Evolutionary conservation across 2,888 invertebrate species (phyloP).

Genomic region (Magallana nippona): DNA sequence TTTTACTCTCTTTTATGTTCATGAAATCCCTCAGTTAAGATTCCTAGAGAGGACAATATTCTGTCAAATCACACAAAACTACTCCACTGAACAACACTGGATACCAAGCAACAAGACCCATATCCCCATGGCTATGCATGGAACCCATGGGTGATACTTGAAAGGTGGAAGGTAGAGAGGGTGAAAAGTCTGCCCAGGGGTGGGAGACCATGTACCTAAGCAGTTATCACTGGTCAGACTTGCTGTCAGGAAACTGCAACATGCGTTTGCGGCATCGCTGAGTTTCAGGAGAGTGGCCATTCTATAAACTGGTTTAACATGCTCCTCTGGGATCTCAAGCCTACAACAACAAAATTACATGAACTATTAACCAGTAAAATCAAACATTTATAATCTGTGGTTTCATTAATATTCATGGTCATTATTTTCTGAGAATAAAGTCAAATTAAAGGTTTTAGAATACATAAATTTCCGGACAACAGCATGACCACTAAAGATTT

Average conservation of each 20-base stretch:
- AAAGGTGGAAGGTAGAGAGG: constrained; percentile 36
- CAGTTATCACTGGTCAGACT: constrained; percentile 83
- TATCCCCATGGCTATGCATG: constrained; percentile 42
- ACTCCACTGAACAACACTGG: constrained; percentile 41
- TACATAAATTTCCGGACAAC: not conserved
- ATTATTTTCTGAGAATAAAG: too few species aligned
- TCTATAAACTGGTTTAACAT: constrained; percentile 88
- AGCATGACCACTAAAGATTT: too few species aligned
- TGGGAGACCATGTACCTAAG: constrained; percentile 76
- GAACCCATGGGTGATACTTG: constrained; percentile 26
- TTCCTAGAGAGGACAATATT: constrained; percentile 39
- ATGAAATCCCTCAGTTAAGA: constrained; percentile 46
- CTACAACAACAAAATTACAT: constrained; percentile 74
- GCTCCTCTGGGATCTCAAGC: constrained; percentile 81
- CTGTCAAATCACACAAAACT: constrained; percentile 38
- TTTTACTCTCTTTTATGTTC: constrained; percentile 38
- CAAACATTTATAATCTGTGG: too few species aligned
- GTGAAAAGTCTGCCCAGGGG: constrained; percentile 27
- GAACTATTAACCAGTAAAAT: too few species aligned
- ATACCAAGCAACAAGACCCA: constrained; percentile 19
- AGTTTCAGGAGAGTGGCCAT: constrained; percentile 90
- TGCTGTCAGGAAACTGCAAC: constrained; percentile 86
- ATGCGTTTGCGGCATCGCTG: constrained; percentile 87
- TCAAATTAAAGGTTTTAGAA: not conserved
- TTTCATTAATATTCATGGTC: not conserved